phyloP scores from a whole-genome alignment of 2,113 vertebrate genomes.

The Xiphophorus maculatus region DNA sequence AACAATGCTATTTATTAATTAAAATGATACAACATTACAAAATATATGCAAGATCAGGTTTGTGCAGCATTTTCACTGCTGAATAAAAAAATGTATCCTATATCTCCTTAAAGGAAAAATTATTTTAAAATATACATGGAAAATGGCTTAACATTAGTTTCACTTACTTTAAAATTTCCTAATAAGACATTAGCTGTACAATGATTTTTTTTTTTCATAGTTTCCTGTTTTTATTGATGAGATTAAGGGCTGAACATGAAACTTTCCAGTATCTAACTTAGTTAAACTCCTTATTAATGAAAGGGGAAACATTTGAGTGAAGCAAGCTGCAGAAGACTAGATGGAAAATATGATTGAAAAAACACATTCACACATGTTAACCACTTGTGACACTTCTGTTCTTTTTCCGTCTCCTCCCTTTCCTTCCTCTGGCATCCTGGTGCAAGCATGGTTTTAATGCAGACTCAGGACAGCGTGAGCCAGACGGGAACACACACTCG shows the following conservation, averaged over 20 bases:
- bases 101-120: background rate
- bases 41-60: background rate
- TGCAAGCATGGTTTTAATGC: background rate
- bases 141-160: background rate
- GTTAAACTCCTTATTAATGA: background rate
- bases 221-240: background rate
- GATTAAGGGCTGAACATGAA: background rate
- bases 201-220: background rate
- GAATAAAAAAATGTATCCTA: background rate
- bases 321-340: conserved; percentile 17
- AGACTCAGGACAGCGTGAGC: conserved; percentile 40
- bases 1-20: background rate
- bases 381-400: conserved; percentile 49
- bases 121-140: background rate
- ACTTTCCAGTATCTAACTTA: background rate
- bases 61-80: background rate
- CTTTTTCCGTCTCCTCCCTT: conserved; percentile 63
- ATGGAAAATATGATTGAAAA: conserved; percentile 10
- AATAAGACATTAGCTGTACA: background rate
- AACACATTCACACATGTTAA: conserved; percentile 40
- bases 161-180: background rate
- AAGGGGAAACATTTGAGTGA: background rate
- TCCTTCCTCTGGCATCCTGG: conserved; percentile 45
- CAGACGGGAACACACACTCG: background rate
- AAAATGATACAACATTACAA: background rate